Base-by-base conservation (phyloP, 2,888 invertebrate genomes). In the Meliscaeva auricollis region DNA sequence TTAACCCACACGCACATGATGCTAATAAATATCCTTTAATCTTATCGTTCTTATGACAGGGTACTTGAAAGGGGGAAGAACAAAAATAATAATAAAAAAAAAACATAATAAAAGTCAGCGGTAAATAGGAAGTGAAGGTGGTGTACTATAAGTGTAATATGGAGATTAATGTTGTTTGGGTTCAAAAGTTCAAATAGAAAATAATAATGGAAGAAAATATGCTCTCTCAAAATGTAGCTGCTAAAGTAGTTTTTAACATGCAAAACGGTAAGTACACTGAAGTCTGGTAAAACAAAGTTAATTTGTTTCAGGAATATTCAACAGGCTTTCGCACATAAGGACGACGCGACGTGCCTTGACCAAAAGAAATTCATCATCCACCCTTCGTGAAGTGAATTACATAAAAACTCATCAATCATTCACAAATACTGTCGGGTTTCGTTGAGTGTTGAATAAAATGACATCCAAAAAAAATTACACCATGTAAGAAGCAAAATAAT, bases 21-120 rank as follows among this genome's bases (percentile, higher is more conserved):
- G 64, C 46, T 64, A 46, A 64, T 64, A 64, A 64, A 64, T 64
- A 64, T 64, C 30, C 64, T 64, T 64, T 64, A 64, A 64, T 64
- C 46, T 64, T 64, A 64, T 64, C 46, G 64, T 30, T 22, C 46
- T 64, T 64, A 44, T 64, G 46, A 46, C 44, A 46, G 46, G 46
- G 58, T 38, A 58, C 58, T 58, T 38, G 38, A 58, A 58, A 58
- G 35, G 58, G 56, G 17, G 5, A 7, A 38, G n/a, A 26, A 9
- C 7, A 20, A 35, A 30, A 44, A 32, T 1, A 41, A n/a, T n/a
- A n/a, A n/a, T n/a, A 32, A 54, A 54, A n/a, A 30, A 2, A 30
- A n/a, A 13, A 22, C 26, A 60, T 60, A 26, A 38, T 38, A 26
- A 46, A 64, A 64, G 46, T 32, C 30, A 46, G 17, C 6, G 41